Conservation (phyloP, 2,797 vertebrate species). For the Sebastiscus tertius region DNA sequence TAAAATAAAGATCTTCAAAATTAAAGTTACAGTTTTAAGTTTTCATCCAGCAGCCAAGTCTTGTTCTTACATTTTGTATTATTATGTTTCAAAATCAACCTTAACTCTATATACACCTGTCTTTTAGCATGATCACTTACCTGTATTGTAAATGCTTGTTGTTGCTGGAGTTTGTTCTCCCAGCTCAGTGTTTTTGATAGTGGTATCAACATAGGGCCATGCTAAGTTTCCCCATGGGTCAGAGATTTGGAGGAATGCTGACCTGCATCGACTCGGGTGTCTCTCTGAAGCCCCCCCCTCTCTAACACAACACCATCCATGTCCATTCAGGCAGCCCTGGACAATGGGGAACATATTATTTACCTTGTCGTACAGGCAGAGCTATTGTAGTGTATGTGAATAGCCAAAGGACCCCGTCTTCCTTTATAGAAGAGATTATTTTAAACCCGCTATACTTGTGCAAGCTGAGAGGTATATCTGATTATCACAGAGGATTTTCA, state of each 20-base stretch:
- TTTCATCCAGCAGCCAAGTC: not conserved
- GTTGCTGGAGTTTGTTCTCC: not conserved
- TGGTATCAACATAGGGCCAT: constrained; percentile 41
- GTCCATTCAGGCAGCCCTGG: constrained; percentile 57
- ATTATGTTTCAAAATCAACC: not conserved
- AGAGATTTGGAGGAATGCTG: constrained; percentile 67
- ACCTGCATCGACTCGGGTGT: constrained; percentile 54
- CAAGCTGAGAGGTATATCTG: constrained; percentile 78
- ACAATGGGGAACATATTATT: constrained; percentile 81
- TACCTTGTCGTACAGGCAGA: constrained; percentile 79
- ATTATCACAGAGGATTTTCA: constrained; percentile 74
- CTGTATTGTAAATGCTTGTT: constrained; percentile 11
- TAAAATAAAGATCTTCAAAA: not conserved
- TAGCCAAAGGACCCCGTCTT: constrained; percentile 65
- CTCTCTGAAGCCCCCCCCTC: constrained; percentile 46
- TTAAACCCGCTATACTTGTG: constrained; percentile 66
- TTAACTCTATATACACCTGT: not conserved
- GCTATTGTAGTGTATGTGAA: constrained; percentile 76
- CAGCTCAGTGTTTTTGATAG: constrained; percentile 31
- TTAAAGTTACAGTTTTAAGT: not conserved
- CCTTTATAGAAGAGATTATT: constrained; percentile 69
- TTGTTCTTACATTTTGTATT: not conserved
- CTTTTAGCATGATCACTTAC: not conserved
- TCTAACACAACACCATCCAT: constrained; percentile 68
- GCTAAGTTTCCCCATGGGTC: constrained; percentile 68